A percentile compares a stretch with the other conserved stretches of the same genome.
These are phyloP conservation scores for Sebastes kiyomatsui DNA, from an alignment of 2,797 vertebrate species.

Conservation along the genomic window DNA sequence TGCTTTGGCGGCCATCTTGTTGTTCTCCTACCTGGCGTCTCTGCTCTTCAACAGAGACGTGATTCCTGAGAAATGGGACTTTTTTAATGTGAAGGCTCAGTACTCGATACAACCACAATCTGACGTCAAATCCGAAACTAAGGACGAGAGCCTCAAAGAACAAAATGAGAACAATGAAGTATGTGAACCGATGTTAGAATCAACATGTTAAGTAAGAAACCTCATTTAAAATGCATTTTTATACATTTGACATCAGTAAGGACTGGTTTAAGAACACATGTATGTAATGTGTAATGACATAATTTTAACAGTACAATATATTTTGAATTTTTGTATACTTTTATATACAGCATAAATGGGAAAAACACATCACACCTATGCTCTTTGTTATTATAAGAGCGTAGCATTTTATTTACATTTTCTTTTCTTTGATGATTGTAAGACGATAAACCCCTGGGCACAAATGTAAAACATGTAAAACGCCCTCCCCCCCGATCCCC, in stretches of 20 bases:
- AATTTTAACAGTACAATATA: slow-evolving; percentile 26
- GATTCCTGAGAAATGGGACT: slow-evolving; percentile 62
- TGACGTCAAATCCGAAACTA: slow-evolving; percentile 2
- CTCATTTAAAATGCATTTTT: slow-evolving; percentile 22
- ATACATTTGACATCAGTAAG: slow-evolving; percentile 36
- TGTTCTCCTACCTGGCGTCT: slow-evolving; percentile 59
- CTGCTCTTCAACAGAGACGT: slow-evolving; percentile 59
- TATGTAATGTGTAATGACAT: slow-evolving; percentile 17
- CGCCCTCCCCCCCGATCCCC: too few species aligned
- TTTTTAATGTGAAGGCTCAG: slow-evolving; percentile 57
- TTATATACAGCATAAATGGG: slow-evolving; percentile 41
- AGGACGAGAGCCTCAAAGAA: slow-evolving; percentile 27
- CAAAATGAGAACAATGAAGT: slow-evolving; percentile 43
- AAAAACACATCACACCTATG: slow-evolving; percentile 19
- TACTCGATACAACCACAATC: neutral
- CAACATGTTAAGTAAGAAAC: slow-evolving; percentile 35
- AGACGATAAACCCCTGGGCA: neutral
- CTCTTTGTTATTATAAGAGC: slow-evolving; percentile 57
- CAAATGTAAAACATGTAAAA: neutral
- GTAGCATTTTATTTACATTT: slow-evolving; percentile 48
- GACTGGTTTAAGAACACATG: slow-evolving; percentile 34
- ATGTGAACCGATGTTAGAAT: slow-evolving; percentile 66
- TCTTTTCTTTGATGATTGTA: slow-evolving; percentile 11
- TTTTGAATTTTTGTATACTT: slow-evolving; percentile 60
- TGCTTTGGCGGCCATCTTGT: slow-evolving; percentile 66